A percentile compares a stretch with the other conserved stretches of the same genome.
Evolutionary conservation across 2,113 vertebrate genomes (phyloP).

Genomic region (Geococcyx californianus): DNA sequence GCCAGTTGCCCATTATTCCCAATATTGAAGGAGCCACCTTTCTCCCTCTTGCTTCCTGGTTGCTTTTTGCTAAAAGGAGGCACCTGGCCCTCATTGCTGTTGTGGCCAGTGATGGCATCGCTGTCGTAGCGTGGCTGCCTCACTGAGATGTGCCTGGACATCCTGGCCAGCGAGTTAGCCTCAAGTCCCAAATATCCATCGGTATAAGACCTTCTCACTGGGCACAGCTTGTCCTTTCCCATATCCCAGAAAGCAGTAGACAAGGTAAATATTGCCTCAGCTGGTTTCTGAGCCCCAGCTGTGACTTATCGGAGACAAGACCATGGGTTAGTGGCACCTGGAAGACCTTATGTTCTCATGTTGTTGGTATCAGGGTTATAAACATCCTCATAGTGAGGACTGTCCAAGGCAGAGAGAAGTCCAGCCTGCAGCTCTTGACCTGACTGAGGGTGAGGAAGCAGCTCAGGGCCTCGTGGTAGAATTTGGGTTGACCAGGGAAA

Average conservation of each 20-base stretch:
- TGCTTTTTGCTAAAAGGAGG: neutral
- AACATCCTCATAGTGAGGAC: neutral
- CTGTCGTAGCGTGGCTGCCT: neutral
- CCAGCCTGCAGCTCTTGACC: neutral
- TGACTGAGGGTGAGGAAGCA: neutral
- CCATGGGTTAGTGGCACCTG: neutral
- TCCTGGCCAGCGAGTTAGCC: neutral
- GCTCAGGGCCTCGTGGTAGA: accelerated
- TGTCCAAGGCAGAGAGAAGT: neutral
- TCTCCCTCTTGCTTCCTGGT: neutral
- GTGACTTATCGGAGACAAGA: neutral
- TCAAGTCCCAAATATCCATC: neutral
- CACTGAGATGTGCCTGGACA: neutral
- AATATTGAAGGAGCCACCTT: neutral
- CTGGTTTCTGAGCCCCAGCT: neutral
- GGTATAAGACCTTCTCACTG: neutral
- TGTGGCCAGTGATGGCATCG: neutral
- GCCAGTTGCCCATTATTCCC: accelerated
- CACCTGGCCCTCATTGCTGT: accelerated
- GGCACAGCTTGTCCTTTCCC: neutral
- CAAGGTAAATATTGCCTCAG: neutral
- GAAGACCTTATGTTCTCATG: neutral
- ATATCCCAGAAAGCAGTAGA: neutral
- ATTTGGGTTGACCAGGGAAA: neutral
- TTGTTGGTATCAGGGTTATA: neutral